Evolutionary conservation across 2,113 vertebrate species (phyloP).

Genomic region (Dendrocopos noguchii): DNA sequence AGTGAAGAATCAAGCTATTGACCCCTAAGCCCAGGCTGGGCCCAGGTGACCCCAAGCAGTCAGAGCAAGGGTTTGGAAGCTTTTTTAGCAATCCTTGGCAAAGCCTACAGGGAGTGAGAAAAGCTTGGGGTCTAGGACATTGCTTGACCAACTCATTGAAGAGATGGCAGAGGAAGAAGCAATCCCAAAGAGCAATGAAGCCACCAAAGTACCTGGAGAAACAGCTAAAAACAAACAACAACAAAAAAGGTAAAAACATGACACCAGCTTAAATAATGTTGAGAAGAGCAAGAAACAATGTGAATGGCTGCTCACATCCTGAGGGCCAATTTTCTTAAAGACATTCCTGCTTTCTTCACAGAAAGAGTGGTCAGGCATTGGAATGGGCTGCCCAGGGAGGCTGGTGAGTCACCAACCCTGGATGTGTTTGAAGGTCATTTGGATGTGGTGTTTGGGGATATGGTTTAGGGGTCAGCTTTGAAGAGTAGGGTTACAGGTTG

Average conservation of each 20-base stretch:
- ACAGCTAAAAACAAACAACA: neutral
- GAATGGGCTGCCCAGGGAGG: too few species aligned
- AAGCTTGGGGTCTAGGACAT: neutral
- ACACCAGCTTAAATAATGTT: accelerated
- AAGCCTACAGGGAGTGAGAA: neutral
- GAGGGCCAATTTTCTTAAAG: neutral
- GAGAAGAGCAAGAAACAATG: neutral
- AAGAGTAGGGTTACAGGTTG: too few species aligned
- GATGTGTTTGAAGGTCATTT: too few species aligned
- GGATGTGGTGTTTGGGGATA: too few species aligned
- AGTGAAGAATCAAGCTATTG: neutral
- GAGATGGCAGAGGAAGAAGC: neutral
- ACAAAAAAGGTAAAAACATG: neutral
- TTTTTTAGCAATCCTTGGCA: neutral
- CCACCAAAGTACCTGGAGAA: neutral
- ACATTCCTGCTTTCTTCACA: too few species aligned
- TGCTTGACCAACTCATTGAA: neutral
- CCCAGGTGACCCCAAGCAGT: neutral
- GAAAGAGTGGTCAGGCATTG: too few species aligned
- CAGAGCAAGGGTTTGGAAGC: neutral
- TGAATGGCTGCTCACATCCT: neutral
- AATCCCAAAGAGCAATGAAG: neutral
- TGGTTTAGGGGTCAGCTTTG: too few species aligned
- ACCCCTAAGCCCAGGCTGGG: accelerated
- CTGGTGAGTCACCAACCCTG: too few species aligned